These are phyloP conservation scores for Enoplosus armatus DNA, from an alignment of 2,797 vertebrate species.

Conservation along the genomic window DNA sequence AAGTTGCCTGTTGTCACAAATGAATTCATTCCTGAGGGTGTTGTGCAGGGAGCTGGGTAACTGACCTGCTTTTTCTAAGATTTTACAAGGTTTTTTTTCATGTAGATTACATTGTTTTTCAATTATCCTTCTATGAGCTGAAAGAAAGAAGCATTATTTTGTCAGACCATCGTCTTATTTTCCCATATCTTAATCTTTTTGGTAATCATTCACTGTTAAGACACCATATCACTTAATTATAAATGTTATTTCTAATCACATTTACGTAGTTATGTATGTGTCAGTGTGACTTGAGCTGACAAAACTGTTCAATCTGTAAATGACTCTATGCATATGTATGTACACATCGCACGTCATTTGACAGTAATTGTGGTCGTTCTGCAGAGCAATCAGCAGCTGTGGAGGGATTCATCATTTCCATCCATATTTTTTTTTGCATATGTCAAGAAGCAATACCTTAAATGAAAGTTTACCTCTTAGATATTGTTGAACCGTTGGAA, in stretches of 20 bases:
- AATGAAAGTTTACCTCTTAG: not conserved
- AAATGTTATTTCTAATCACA: not conserved
- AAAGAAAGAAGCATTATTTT: not conserved
- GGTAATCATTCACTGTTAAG: not conserved
- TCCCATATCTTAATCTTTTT: not conserved
- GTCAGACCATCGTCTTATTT: not conserved
- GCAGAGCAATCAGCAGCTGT: not conserved
- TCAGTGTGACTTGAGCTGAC: not conserved
- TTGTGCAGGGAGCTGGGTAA: not conserved
- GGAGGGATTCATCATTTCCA: constrained; percentile 5
- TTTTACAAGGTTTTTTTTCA: not conserved
- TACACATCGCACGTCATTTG: not conserved
- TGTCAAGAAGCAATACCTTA: not conserved
- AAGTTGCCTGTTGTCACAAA: constrained; percentile 7
- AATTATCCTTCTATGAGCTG: not conserved
- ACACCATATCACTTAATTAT: not conserved
- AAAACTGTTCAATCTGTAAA: constrained; percentile 17
- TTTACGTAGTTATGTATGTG: not conserved
- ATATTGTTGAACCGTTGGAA: not conserved
- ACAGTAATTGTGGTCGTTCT: constrained; percentile 8
- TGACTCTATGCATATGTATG: constrained; percentile 4
- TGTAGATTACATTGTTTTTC: not conserved
- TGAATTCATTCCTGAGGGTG: constrained; percentile 2
- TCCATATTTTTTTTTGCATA: not conserved
- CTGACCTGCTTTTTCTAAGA: not conserved